These are phyloP conservation scores for Callionymus lyra DNA, from an alignment of 2,113 vertebrate genomes.

Conservation along the genomic window DNA sequence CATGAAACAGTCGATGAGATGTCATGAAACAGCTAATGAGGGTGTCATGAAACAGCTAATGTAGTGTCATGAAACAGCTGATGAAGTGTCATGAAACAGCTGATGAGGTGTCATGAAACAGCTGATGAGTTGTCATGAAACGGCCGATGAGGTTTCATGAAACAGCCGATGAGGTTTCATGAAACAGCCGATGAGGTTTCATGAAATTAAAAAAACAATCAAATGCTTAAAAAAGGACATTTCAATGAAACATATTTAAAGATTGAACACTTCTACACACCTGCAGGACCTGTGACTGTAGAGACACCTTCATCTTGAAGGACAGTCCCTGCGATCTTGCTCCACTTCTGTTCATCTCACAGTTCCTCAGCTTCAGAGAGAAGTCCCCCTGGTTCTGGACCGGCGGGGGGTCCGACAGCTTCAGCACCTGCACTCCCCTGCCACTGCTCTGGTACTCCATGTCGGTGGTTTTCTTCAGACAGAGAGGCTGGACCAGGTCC, in stretches of 20 bases:
- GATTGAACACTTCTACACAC: constrained; percentile 16
- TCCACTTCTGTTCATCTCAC: constrained; percentile 62
- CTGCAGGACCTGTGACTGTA: constrained; percentile 12
- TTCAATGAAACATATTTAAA: neutral
- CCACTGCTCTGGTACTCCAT: constrained; percentile 64
- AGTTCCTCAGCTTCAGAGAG: constrained; percentile 78
- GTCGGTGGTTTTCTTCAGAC: constrained; percentile 66
- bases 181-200: too few relatives aligned
- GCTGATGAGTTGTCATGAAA: too few relatives aligned
- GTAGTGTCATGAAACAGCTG: too few relatives aligned
- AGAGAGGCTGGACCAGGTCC: constrained; percentile 65
- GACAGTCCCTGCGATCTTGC: constrained; percentile 49
- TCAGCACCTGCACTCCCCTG: constrained; percentile 31
- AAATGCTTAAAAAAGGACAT: too few relatives aligned
- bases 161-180: too few relatives aligned
- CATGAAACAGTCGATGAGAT: too few relatives aligned
- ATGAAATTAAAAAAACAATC: too few relatives aligned
- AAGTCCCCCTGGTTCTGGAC: constrained; percentile 66
- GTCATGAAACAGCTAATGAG: too few relatives aligned
- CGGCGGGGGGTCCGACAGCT: constrained; percentile 60
- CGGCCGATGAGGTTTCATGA: too few relatives aligned
- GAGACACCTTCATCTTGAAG: constrained; percentile 64
- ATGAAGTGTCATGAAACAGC: too few relatives aligned
- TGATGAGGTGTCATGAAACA: too few relatives aligned
- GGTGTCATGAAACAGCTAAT: too few relatives aligned